Percentiles rank a stretch among this genome's conserved stretches.
These are phyloP conservation scores for Spheniscus humboldti DNA, from an alignment of 2,797 vertebrate species.

Conservation along the genomic window DNA sequence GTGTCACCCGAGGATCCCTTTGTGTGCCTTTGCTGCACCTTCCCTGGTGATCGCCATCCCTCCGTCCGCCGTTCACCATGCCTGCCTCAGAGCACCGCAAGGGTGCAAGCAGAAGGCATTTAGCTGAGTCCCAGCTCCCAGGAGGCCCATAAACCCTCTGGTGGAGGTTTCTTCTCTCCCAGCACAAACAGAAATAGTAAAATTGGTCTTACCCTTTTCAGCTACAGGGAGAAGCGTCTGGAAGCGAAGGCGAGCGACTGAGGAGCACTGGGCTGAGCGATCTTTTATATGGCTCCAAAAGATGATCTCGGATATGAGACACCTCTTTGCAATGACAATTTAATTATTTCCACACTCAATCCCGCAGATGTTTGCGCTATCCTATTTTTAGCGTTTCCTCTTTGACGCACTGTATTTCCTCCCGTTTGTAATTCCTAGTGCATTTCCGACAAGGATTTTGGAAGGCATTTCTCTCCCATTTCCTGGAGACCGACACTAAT, in stretches of 20 bases:
- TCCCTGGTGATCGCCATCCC: rapidly evolving
- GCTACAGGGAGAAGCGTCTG: not conserved
- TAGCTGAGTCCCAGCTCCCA: not conserved
- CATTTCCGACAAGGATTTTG: not conserved
- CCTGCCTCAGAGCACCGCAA: not conserved
- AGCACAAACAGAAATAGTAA: rapidly evolving
- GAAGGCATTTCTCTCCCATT: not conserved
- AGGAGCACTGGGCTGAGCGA: not conserved
- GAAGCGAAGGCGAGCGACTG: rapidly evolving
- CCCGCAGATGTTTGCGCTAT: not conserved
- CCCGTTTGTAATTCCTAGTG: not conserved
- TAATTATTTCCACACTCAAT: not conserved
- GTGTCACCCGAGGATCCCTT: rapidly evolving
- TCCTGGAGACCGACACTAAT: conserved; percentile 10
- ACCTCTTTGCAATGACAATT: not conserved
- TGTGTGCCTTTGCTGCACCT: rapidly evolving
- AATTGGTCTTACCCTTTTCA: not conserved
- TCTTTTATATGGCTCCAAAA: not conserved
- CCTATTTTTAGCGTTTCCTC: not conserved
- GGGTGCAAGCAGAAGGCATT: not conserved
- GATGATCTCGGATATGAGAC: not conserved
- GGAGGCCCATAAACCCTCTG: not conserved
- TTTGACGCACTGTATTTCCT: not conserved
- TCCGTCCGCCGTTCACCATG: rapidly evolving
- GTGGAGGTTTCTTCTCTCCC: not conserved